Evolutionary conservation across 2,888 invertebrate genomes (phyloP).

Genomic region (Protodeltote pygarga): DNA sequence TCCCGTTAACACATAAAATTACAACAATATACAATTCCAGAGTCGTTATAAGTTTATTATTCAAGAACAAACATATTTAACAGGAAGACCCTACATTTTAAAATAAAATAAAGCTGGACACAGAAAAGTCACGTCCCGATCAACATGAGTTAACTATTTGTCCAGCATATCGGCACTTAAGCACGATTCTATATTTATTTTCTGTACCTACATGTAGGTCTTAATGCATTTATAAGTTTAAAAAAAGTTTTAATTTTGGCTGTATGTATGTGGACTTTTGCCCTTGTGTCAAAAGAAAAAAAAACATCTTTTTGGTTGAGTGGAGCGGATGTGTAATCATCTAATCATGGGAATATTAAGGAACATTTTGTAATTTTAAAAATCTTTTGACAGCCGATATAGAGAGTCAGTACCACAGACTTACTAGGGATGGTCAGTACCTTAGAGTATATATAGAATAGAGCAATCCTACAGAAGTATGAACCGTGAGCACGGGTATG

Average conservation of each 20-base stretch:
- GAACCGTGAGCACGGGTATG: too few species aligned
- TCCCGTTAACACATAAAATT: constrained; percentile 25
- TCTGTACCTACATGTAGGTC: constrained; percentile 54
- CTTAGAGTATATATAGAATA: too few species aligned
- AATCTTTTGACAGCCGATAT: not conserved
- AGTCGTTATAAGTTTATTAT: constrained; percentile 41
- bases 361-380: constrained; percentile 9
- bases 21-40: constrained; percentile 27
- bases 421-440: too few species aligned
- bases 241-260: constrained; percentile 41
- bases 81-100: constrained; percentile 42
- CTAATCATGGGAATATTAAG: constrained; percentile 1
- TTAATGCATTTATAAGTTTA: constrained; percentile 75
- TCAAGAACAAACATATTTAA: constrained; percentile 41
- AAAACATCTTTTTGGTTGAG: constrained; percentile 13
- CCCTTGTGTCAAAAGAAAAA: constrained; percentile 22
- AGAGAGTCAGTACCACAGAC: too few species aligned
- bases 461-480: too few species aligned
- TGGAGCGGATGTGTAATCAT: constrained; percentile 1
- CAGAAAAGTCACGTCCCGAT: constrained; percentile 68
- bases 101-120: constrained; percentile 18
- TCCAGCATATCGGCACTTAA: constrained; percentile 65
- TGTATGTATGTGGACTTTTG: constrained; percentile 36
- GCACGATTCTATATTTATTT: constrained; percentile 64
- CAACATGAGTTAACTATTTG: constrained; percentile 64